Base-by-base conservation (phyloP, 2,797 vertebrate species). In the Alfaro cultratus region DNA sequence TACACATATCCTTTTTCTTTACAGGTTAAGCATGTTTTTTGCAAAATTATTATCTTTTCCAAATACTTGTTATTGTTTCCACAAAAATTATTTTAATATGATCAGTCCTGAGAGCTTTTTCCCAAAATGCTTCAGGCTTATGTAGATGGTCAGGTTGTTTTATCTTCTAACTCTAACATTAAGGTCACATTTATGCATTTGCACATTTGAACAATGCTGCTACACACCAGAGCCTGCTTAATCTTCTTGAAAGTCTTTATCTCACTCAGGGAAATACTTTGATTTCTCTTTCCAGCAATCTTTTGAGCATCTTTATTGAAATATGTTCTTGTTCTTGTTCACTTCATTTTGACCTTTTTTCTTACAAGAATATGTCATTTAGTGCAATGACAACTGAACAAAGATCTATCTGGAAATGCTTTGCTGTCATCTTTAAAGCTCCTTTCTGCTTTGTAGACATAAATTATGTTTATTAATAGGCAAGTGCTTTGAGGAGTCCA, bases 291-390 rank as follows among this genome's bases (percentile, higher is more conserved):
- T 36, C 11, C 41, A 64, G 29, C 43, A 57, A 16, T 73, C 51
- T 43, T 57, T 36, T 26, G 13, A 60, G 41, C 29, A 16, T 11
- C 41, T 75, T 72, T 72, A 29, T 51, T 41, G 7, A 70, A 51
- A 41, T 4, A 1, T 39, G 23, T 76, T 76, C 43, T 49, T 39
- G 23, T 76, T 76, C 43, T 49, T 9, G 16, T 36, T 39, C 26
- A 29, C 34, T 68, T 77, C 12, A 26, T 15, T 26, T 45, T 46
- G 36, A 76, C 68, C 68, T 71, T 12, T 71, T 45, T 71, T 71
- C 68, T 71, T 45, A 26, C 36, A 41, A 68, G 36, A 16, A 29
- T 45, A 15, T 71, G 41, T 29, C 23, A 71, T 71, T 71, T 43
- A 71, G 13, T 15, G 13, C 68, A 45, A 45, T 45, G 23, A 16